These are phyloP conservation scores for Chrysaora quinquecirrha DNA, from an alignment of 30 jellyfish, hydroid and myxozoan species.

Conservation along the genomic window DNA sequence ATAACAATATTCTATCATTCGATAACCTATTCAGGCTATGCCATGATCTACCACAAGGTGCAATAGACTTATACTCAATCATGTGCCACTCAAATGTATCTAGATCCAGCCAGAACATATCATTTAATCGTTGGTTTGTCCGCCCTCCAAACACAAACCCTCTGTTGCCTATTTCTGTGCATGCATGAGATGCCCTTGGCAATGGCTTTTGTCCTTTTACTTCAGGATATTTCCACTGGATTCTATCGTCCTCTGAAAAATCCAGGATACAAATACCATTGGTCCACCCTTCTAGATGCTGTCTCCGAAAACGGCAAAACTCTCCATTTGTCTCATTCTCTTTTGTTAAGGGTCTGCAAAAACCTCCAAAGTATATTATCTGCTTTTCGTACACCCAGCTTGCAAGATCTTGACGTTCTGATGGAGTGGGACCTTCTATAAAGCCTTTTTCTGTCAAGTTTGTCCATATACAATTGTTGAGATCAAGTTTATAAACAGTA, in stretches of 20 bases:
- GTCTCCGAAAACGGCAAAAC: conserved; percentile 57
- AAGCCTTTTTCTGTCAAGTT: conserved; percentile 46
- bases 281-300: conserved; percentile 80
- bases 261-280: conserved; percentile 72
- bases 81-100: conserved; percentile 68
- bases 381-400: conserved; percentile 66
- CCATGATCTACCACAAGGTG: conserved; percentile 95
- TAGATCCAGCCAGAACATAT: conserved; percentile 67
- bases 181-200: conserved; percentile 94
- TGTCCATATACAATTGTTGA: conserved; percentile 53
- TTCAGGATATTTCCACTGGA: conserved; percentile 78
- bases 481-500: background rate
- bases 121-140: conserved; percentile 65
- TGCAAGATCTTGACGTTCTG: conserved; percentile 72
- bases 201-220: conserved; percentile 49
- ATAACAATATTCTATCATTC: conserved; percentile 43
- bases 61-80: conserved; percentile 24
- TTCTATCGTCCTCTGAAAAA: conserved; percentile 44
- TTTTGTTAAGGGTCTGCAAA: conserved; percentile 66
- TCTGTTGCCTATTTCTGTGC: conserved; percentile 52
- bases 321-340: conserved; percentile 64
- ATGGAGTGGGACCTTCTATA: conserved; percentile 69
- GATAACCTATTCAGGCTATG: conserved; percentile 56
- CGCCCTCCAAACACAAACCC: conserved; percentile 93
- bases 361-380: conserved; percentile 89